Percentiles rank a stretch among this genome's conserved stretches.
phyloP scores from a whole-genome alignment of 2,888 invertebrate genomes.

The Chrysina gloriosa region DNA sequence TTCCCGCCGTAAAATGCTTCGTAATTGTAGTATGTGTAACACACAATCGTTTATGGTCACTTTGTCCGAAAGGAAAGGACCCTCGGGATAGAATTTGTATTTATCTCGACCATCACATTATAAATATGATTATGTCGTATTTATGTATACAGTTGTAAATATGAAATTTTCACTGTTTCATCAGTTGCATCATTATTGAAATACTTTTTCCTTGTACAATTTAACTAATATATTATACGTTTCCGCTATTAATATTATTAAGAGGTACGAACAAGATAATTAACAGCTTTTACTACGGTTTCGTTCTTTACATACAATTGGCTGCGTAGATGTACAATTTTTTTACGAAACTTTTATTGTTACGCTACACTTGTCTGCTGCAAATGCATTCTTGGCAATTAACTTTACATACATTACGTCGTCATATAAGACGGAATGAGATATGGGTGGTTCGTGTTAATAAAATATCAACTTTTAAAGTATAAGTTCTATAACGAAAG shows the following conservation, averaged over 20 bases:
- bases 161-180: too few species aligned
- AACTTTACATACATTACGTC: background rate
- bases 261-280: background rate
- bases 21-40: constrained; percentile 16
- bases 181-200: too few species aligned
- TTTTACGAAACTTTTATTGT: background rate
- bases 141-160: too few species aligned
- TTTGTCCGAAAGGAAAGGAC: background rate
- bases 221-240: background rate
- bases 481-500: too few species aligned
- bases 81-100: background rate
- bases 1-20: constrained; percentile 18
- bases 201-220: too few species aligned
- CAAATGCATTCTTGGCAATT: background rate
- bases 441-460: background rate
- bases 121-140: background rate
- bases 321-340: background rate
- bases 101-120: background rate
- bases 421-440: background rate
- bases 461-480: background rate
- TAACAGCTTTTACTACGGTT: background rate
- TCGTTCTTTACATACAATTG: constrained; percentile 4
- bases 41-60: constrained; percentile 5
- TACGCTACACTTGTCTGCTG: constrained; percentile 1
- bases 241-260: background rate